Percentiles rank a stretch among this genome's conserved stretches.
Evolutionary conservation across 2,113 vertebrate genomes (phyloP).

Genomic region (Carassius carassius): DNA sequence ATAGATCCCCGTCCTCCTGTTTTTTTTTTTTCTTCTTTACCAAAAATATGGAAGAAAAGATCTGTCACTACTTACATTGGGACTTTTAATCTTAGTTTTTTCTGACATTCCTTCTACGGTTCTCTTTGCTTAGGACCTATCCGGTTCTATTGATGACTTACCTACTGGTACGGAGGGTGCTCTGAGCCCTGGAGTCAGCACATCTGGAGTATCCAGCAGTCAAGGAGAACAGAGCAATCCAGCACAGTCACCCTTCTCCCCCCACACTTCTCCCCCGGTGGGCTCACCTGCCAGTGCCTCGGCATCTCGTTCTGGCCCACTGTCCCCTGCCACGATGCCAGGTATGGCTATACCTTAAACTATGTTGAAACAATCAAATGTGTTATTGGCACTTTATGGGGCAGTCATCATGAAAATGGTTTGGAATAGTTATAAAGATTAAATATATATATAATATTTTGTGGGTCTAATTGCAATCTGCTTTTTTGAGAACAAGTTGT

Average conservation of each 20-base stretch:
- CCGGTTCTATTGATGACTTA: conserved; percentile 97
- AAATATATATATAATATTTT: too few relatives aligned
- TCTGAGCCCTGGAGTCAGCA: conserved; percentile 78
- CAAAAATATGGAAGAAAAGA: background rate
- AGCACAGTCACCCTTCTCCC: conserved; percentile 98
- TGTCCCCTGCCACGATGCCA: conserved; percentile 96
- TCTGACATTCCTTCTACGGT: conserved; percentile 10
- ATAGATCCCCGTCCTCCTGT: background rate
- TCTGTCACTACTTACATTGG: background rate
- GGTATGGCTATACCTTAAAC: conserved; percentile 70
- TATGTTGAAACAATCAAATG: background rate
- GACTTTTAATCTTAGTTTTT: background rate
- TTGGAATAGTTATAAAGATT: background rate
- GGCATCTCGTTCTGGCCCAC: conserved; percentile 92
- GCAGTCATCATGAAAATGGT: background rate
- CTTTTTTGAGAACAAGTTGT: background rate
- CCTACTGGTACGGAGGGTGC: conserved; percentile 95
- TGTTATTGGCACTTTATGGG: background rate
- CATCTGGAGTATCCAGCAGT: too few relatives aligned
- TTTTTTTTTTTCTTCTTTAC: background rate
- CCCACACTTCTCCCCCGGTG: conserved; percentile 96
- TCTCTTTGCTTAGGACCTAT: conserved; percentile 83
- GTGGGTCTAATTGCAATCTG: background rate
- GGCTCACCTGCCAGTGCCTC: conserved; percentile 95
- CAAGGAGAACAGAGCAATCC: conserved; percentile 69